These are phyloP conservation scores for Pelagia noctiluca DNA, from an alignment of 30 jellyfish, hydroid and myxozoan species.

Conservation along the genomic window DNA sequence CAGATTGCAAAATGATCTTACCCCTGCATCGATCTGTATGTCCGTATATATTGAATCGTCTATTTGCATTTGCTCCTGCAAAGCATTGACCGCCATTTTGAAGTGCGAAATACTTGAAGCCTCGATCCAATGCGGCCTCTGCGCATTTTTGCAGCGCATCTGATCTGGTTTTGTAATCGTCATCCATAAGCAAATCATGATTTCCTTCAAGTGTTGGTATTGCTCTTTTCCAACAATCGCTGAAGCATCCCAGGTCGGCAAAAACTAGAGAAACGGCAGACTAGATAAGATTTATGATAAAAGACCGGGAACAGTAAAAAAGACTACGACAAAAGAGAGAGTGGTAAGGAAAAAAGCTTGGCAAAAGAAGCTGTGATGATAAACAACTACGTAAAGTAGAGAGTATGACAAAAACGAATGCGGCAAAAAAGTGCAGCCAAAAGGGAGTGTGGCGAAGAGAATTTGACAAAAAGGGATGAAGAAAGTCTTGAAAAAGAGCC, in stretches of 20 bases:
- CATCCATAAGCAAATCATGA: slow-evolving; percentile 91
- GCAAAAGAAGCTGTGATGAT: too few relatives aligned
- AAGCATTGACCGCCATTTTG: slow-evolving; percentile 99
- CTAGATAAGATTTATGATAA: background rate
- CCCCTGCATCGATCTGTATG: slow-evolving; percentile 88
- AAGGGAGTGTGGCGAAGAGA: too few relatives aligned
- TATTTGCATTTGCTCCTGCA: slow-evolving; percentile 91
- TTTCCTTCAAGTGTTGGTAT: slow-evolving; percentile 98
- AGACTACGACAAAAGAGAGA: too few relatives aligned
- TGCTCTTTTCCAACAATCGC: slow-evolving; percentile 95
- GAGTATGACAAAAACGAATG: too few relatives aligned
- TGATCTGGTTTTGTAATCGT: slow-evolving; percentile 86
- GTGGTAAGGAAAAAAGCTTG: too few relatives aligned
- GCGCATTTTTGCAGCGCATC: slow-evolving; percentile 98
- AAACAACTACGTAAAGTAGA: too few relatives aligned
- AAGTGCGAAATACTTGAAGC: slow-evolving; percentile 86
- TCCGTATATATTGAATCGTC: slow-evolving; percentile 85
- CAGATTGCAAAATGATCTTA: too few relatives aligned
- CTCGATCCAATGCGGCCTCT: slow-evolving; percentile 96
- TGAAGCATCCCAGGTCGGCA: slow-evolving; percentile 92
- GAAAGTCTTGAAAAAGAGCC: too few relatives aligned
- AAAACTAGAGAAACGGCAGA: slow-evolving; percentile 65
- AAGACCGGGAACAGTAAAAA: too few relatives aligned
- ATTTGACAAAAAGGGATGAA: too few relatives aligned
- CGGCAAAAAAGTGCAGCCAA: too few relatives aligned